These are phyloP conservation scores for Beroe ovata DNA, from an alignment of 37 sponge, comb jelly and placozoan species.

Conservation along the genomic window DNA sequence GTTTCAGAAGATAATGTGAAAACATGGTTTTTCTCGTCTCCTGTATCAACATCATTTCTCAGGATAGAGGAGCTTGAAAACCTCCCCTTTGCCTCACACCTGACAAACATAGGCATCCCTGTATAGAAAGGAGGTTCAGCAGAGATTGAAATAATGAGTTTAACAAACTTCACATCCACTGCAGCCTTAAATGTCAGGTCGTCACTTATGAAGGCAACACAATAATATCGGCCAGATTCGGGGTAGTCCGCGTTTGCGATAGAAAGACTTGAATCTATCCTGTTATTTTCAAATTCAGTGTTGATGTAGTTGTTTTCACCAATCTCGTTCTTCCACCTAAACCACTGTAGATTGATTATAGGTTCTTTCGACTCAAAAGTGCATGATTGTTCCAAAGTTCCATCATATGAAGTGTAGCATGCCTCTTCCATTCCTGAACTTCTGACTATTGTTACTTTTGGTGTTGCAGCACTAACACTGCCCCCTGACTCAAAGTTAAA, in stretches of 20 bases:
- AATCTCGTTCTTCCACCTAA: not conserved
- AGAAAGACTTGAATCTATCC: not conserved
- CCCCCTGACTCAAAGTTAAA: not conserved
- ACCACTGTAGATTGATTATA: not conserved
- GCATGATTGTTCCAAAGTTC: not conserved
- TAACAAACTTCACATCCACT: not conserved
- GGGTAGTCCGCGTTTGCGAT: not conserved
- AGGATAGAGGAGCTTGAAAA: not conserved
- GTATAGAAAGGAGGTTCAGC: not conserved
- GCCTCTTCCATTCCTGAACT: not conserved
- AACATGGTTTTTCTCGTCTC: not conserved
- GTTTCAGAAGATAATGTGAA: not conserved
- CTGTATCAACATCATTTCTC: not conserved
- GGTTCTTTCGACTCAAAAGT: not conserved
- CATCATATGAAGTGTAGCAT: constrained; percentile 12
- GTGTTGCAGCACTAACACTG: not conserved
- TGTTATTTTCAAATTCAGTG: not conserved
- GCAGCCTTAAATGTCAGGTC: not conserved
- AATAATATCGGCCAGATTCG: not conserved
- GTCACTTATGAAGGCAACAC: not conserved
- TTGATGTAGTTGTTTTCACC: not conserved
- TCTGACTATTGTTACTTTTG: not conserved
- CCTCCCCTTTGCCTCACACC: not conserved
- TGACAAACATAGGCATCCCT: not conserved
- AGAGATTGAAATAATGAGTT: not conserved